Base-by-base conservation (phyloP, 92 coral and sea anemone genomes). In the Porites divaricata region DNA sequence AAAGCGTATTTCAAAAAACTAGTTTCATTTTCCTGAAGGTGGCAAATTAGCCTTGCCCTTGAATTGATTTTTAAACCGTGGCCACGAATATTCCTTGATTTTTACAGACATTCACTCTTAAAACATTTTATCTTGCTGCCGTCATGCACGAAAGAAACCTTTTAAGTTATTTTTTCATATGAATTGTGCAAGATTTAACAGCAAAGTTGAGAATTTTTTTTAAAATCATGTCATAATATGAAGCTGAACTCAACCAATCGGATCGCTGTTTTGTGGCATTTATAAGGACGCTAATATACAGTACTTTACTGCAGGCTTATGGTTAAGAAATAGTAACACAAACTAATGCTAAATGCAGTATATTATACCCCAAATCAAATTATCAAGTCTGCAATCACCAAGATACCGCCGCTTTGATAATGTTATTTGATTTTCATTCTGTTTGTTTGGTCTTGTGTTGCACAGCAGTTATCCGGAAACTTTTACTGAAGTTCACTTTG, bases 391-490 rank as follows among this genome's bases (percentile, higher is more conserved):
- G 7, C n/a, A 6, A 17, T n/a, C 54, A 5, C 54, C 11, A 19
- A 19, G 14, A 17, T 17, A 45, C 54, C 48, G 53, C 48, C 13
- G 19, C 8, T 24, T 17, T 2, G 25, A 35, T 15, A 69, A 41
- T 19, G 13, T 45, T 49, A 49, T 72, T 17, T 70, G 9, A 25
- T 25, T 51, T 25, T 75, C 26, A 4, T 24, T 75, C 13, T 8
- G 22, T 23, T 24, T 20, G 28, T 52, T 48, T 13, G 50, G 49
- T 15, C 16, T 79, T 53, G 11, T 45, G 58, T 22, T 0, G 16
- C 83, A 2, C 83, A 79, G 83, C 64, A 65, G 83, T 23, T 4
- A 21, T 5, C 83, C 83, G 83, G 83, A 79, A 79, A 79, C 63
- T 23, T 63, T 45, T 35, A 22, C 19, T 20, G 25, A 67, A 66